phyloP scores from a whole-genome alignment of 2,113 vertebrate species.

The Oncorhynchus kisutch region DNA sequence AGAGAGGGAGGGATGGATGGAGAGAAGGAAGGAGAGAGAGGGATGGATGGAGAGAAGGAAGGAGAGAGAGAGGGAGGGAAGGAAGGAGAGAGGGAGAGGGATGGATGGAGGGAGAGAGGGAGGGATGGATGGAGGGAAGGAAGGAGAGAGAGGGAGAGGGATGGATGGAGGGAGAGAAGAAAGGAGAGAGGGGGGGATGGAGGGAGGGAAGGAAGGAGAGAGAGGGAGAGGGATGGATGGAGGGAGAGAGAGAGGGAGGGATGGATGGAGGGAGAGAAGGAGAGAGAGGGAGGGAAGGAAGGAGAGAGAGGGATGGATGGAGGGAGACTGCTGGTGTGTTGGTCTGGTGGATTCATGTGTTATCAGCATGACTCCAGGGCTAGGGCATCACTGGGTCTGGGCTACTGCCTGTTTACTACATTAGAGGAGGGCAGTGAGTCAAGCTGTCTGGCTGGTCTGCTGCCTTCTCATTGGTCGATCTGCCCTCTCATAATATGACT shows the following conservation, averaged over 20 bases:
- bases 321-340: not conserved
- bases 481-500: constrained; percentile 57
- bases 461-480: constrained; percentile 45
- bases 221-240: too few species aligned
- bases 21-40: too few species aligned
- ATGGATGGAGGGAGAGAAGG: too few species aligned
- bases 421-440: constrained; percentile 62
- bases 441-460: constrained; percentile 60
- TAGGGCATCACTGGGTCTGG: not conserved
- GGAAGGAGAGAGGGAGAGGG: too few species aligned
- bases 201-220: too few species aligned
- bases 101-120: not conserved
- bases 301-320: not conserved
- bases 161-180: too few species aligned
- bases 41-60: too few species aligned
- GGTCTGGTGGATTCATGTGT: not conserved
- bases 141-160: rapidly evolving
- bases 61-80: too few species aligned
- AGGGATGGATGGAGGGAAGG: rapidly evolving
- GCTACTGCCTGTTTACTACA: constrained; percentile 51
- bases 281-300: too few species aligned
- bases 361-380: not conserved
- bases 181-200: too few species aligned
- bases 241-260: rapidly evolving
- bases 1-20: rapidly evolving